Percentiles rank a stretch among this genome's conserved stretches.
Evolutionary conservation across 1,140 invertebrate species (phyloP).

Genomic region (Cydia pomonella): DNA sequence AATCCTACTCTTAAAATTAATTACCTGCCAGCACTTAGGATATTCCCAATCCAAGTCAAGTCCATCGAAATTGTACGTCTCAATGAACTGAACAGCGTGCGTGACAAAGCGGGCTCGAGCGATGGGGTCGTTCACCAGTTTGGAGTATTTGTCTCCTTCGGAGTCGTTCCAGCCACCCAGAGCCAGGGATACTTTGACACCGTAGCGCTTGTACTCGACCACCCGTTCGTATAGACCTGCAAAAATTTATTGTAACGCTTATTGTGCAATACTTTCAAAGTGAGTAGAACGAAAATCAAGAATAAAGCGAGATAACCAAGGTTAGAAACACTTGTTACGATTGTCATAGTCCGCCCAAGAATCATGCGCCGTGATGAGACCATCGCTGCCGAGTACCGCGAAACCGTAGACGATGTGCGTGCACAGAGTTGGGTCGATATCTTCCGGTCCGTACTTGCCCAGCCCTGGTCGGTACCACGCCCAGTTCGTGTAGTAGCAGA

Average conservation of each 20-base stretch:
- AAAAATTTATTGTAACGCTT: slow-evolving; percentile 38
- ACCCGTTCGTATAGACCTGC: slow-evolving; percentile 92
- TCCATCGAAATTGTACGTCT: slow-evolving; percentile 92
- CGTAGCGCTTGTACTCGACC: slow-evolving; percentile 88
- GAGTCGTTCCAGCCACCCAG: slow-evolving; percentile 96
- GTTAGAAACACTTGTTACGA: slow-evolving; percentile 75
- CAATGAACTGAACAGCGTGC: slow-evolving; percentile 88
- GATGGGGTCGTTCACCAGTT: slow-evolving; percentile 87
- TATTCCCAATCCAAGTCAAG: slow-evolving; percentile 96
- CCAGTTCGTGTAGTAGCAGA: slow-evolving; percentile 97
- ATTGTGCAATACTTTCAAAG: not conserved
- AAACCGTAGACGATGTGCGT: slow-evolving; percentile 97
- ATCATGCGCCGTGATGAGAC: slow-evolving; percentile 91
- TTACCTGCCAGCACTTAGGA: slow-evolving; percentile 92
- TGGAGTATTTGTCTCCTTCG: slow-evolving; percentile 91
- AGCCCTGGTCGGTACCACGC: slow-evolving; percentile 93
- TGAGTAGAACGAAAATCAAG: not conserved
- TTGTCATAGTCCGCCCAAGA: slow-evolving; percentile 95
- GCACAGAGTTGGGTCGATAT: slow-evolving; percentile 92
- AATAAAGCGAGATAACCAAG: not conserved
- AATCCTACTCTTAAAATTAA: slow-evolving; percentile 23
- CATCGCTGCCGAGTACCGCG: slow-evolving; percentile 90
- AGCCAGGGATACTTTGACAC: slow-evolving; percentile 91
- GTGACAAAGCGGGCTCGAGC: slow-evolving; percentile 87
- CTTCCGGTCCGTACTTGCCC: slow-evolving; percentile 91